A percentile compares a stretch with the other conserved stretches of the same genome.
These are phyloP conservation scores for Crypturellus tataupa DNA, from an alignment of 2,797 vertebrate species.

Conservation along the genomic window DNA sequence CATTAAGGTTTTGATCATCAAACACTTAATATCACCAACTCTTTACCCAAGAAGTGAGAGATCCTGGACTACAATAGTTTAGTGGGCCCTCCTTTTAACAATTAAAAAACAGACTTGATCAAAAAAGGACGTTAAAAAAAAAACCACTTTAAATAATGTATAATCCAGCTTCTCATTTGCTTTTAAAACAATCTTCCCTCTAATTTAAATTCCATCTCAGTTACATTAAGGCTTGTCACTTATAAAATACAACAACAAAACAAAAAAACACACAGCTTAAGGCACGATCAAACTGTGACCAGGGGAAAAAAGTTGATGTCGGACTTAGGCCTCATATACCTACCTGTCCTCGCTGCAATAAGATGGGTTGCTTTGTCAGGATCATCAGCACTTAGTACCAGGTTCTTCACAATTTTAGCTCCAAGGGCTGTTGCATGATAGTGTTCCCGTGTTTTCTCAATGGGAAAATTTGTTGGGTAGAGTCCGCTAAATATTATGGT, in stretches of 20 bases:
- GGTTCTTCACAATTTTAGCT: constrained; percentile 88
- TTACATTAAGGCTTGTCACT: not conserved
- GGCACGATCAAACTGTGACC: not conserved
- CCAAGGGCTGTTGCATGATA: constrained; percentile 95
- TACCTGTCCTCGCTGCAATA: constrained; percentile 93
- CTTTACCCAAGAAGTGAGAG: not conserved
- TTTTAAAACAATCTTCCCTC: not conserved
- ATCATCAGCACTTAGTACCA: constrained; percentile 86
- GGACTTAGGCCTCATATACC: constrained; percentile 76
- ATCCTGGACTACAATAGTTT: not conserved
- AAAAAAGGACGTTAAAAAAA: not conserved
- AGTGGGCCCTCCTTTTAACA: not conserved
- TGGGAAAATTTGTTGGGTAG: constrained; percentile 94
- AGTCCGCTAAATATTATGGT: constrained; percentile 93
- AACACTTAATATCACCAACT: not conserved
- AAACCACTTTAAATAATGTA: not conserved
- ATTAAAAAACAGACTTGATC: not conserved
- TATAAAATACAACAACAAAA: not conserved
- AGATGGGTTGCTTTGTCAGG: constrained; percentile 91
- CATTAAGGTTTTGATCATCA: not conserved
- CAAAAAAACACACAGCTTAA: not conserved
- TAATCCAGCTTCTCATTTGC: not conserved
- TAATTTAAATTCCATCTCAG: not conserved
- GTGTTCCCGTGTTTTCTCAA: constrained; percentile 94
- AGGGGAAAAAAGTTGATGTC: not conserved